These are phyloP conservation scores for Phalacrocorax pelagicus DNA, from an alignment of 2,113 vertebrate species.

Conservation along the genomic window DNA sequence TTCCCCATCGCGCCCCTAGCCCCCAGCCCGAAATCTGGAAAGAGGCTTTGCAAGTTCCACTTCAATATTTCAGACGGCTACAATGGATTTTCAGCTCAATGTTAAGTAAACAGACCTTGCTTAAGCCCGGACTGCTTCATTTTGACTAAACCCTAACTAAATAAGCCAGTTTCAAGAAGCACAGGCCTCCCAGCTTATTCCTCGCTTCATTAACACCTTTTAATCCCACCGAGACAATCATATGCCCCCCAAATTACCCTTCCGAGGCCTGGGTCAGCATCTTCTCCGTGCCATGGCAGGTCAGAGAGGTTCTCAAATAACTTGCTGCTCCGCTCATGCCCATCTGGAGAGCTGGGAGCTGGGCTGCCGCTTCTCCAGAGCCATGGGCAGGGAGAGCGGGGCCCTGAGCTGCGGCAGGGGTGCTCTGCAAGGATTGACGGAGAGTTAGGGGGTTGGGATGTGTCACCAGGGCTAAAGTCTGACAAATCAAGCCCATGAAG, in stretches of 20 bases:
- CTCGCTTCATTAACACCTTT: slow-evolving; percentile 53
- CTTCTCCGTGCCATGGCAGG: neutral
- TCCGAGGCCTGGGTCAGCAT: neutral
- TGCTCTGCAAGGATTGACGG: neutral
- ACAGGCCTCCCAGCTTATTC: neutral
- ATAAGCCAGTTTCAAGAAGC: neutral
- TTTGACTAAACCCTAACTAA: slow-evolving; percentile 47
- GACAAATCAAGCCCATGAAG: neutral
- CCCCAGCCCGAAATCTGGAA: neutral
- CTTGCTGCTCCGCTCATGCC: neutral
- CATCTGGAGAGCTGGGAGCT: neutral
- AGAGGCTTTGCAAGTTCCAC: neutral
- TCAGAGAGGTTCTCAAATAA: neutral
- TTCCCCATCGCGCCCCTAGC: neutral
- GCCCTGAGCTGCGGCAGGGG: neutral
- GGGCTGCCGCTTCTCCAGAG: neutral
- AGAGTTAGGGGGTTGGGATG: neutral
- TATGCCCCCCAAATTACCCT: neutral
- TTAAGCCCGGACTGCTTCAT: slow-evolving; percentile 45
- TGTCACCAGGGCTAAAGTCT: neutral
- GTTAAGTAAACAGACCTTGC: slow-evolving; percentile 17
- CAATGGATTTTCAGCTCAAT: slow-evolving; percentile 18
- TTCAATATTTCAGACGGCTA: slow-evolving; percentile 14
- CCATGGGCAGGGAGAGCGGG: neutral
- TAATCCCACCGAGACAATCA: neutral